These are phyloP conservation scores for Plecturocebus donacophilus DNA, from an alignment of 2,113 vertebrate species.

Conservation along the genomic window DNA sequence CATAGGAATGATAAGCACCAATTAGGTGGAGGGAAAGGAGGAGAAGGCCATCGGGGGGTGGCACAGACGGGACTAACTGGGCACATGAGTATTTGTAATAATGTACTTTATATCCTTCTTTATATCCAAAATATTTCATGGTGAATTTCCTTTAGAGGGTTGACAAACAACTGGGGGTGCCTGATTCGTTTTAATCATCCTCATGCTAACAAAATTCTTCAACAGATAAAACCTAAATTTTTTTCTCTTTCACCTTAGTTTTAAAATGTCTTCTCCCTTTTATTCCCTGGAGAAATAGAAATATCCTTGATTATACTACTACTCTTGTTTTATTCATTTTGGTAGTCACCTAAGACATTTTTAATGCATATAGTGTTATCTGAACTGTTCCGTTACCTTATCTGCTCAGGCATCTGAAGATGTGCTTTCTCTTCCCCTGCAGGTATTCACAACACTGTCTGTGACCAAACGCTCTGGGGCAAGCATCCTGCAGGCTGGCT, in stretches of 20 bases:
- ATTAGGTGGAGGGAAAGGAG: fast-evolving
- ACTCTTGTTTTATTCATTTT: not conserved
- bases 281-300: not conserved
- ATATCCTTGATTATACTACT: not conserved
- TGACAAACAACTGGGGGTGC: not conserved
- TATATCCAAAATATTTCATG: too few relatives aligned
- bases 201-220: not conserved
- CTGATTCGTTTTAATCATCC: not conserved
- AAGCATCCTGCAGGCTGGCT: slow-evolving; percentile 80
- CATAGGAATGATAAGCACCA: not conserved
- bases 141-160: not conserved
- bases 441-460: slow-evolving; percentile 84
- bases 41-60: not conserved
- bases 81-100: not conserved
- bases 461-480: slow-evolving; percentile 82
- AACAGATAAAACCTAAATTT: not conserved
- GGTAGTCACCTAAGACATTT: not conserved
- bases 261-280: not conserved
- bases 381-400: not conserved
- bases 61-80: not conserved
- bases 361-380: fast-evolving
- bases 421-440: slow-evolving; percentile 8
- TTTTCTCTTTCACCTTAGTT: not conserved
- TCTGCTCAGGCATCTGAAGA: not conserved
- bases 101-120: fast-evolving